Percentiles rank a stretch among this genome's conserved stretches.
Conservation (phyloP, 2,888 invertebrate genomes). For the Hydropsyche betteni region DNA sequence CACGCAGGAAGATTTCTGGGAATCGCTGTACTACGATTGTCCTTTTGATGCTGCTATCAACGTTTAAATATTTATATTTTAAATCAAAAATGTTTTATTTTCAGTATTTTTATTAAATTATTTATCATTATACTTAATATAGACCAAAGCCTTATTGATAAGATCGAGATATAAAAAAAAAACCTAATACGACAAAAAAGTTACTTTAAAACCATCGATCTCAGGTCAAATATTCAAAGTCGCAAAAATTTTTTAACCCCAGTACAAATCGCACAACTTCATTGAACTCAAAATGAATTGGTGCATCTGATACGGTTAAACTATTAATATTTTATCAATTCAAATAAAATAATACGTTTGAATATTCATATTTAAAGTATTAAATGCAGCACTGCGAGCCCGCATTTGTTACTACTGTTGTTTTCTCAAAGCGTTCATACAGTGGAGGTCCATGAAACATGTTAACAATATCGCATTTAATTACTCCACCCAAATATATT, state of each 20-base stretch:
- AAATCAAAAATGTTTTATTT: background rate
- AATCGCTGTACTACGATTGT: slow-evolving; percentile 51
- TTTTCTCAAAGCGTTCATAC: slow-evolving; percentile 44
- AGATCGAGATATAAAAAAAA: too few species aligned
- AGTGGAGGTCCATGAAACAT: slow-evolving; percentile 48
- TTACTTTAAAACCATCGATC: too few species aligned
- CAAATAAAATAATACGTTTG: too few species aligned
- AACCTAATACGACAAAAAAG: too few species aligned
- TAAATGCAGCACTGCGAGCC: slow-evolving; percentile 24
- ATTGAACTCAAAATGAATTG: too few species aligned
- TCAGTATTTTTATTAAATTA: background rate
- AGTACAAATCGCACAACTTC: too few species aligned
- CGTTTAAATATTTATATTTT: slow-evolving; percentile 10
- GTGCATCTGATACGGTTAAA: too few species aligned
- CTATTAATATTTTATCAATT: too few species aligned
- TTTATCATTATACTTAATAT: background rate
- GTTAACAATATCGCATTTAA: slow-evolving; percentile 51
- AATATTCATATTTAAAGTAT: too few species aligned
- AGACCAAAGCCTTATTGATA: too few species aligned
- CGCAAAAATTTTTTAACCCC: too few species aligned
- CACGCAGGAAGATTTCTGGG: slow-evolving; percentile 51
- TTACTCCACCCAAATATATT: slow-evolving; percentile 39
- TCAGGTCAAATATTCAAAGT: too few species aligned
- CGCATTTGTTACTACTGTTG: slow-evolving; percentile 44
- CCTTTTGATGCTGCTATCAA: slow-evolving; percentile 36